phyloP scores from a whole-genome alignment of 2,797 vertebrate genomes.

The Knipowitschia caucasica region DNA sequence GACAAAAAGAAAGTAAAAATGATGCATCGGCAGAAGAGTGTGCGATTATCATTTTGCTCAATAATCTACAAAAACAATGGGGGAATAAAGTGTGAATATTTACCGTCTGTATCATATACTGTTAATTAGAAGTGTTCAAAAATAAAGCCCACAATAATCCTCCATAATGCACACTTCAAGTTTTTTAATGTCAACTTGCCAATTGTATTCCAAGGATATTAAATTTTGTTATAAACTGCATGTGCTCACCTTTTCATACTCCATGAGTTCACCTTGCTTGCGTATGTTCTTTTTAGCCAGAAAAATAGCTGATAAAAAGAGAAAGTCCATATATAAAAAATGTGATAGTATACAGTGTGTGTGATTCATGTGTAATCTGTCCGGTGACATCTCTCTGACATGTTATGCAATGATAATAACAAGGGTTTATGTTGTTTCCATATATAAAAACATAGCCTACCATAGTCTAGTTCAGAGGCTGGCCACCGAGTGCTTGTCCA shows the following conservation, averaged over 20 bases:
- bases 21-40: neutral
- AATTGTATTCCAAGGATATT: neutral
- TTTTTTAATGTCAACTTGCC: neutral
- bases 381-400: neutral
- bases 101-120: neutral
- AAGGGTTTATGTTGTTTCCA: neutral
- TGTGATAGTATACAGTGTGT: neutral
- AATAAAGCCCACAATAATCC: too few relatives aligned
- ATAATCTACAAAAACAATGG: neutral
- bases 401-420: neutral
- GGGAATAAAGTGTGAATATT: too few relatives aligned
- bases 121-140: neutral
- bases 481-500: slow-evolving; percentile 91
- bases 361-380: neutral
- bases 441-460: slow-evolving; percentile 61
- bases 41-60: neutral
- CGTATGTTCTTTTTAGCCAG: slow-evolving; percentile 93
- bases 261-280: slow-evolving; percentile 86
- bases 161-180: too few relatives aligned
- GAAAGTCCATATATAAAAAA: neutral
- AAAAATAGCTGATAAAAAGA: slow-evolving; percentile 81
- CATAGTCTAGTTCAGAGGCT: slow-evolving; percentile 88
- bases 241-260: slow-evolving; percentile 86
- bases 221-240: neutral
- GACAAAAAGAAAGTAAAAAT: neutral